Conservation (phyloP, 2,888 invertebrate genomes). For the Limnephilus lunatus region DNA sequence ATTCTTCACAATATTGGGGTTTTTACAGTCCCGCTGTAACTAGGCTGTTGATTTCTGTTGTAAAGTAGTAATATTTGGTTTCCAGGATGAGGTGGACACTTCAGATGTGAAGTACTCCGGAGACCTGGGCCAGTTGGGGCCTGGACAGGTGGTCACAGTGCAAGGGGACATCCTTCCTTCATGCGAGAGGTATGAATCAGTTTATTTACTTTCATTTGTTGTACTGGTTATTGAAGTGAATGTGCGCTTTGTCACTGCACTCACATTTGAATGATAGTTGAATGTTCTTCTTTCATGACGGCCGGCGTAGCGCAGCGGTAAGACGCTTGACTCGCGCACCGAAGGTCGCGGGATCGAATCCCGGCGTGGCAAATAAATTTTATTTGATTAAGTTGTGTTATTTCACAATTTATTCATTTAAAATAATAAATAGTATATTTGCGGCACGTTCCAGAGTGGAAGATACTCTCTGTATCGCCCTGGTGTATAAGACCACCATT, state of each 20-base stretch:
- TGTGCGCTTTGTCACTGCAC: background rate
- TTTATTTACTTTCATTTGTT: background rate
- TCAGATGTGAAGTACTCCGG: constrained; percentile 55
- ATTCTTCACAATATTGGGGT: background rate
- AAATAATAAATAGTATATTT: no score
- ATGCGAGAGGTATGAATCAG: constrained; percentile 60
- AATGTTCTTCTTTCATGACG: background rate
- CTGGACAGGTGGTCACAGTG: constrained; percentile 60
- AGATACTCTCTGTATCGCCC: no score
- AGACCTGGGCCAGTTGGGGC: constrained; percentile 55
- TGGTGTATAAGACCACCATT: no score
- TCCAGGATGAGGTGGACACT: constrained; percentile 52
- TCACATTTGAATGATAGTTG: background rate
- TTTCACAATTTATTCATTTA: no score
- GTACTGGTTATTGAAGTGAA: background rate
- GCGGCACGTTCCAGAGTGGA: no score
- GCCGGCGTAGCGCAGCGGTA: no score
- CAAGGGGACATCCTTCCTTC: constrained; percentile 56
- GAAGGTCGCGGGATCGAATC: no score
- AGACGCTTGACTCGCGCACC: no score
- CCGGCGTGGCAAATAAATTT: no score
- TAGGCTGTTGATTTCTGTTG: background rate
- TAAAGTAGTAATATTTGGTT: background rate
- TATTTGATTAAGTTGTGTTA: no score
- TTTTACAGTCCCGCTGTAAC: background rate